Conservation (phyloP, 2,888 invertebrate genomes). For the Metopia argyrocephala region DNA sequence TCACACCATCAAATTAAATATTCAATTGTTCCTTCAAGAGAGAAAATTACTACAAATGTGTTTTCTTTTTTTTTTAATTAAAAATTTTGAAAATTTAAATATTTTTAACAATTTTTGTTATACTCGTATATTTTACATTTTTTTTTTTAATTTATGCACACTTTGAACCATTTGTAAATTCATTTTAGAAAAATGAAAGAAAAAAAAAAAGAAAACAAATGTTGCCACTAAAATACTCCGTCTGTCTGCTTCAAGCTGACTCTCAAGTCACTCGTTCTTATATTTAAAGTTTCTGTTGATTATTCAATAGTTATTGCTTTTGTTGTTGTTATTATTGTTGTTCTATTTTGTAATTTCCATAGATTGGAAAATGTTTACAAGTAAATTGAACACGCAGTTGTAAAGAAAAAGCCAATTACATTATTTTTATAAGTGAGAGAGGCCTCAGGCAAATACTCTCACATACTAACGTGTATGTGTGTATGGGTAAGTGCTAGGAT, state of each 20-base stretch:
- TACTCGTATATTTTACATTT: background rate
- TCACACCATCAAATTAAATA: no score
- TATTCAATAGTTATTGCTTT: background rate
- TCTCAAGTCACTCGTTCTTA: background rate
- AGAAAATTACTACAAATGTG: no score
- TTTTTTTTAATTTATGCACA: constrained; percentile 48
- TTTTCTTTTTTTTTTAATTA: no score
- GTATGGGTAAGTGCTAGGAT: constrained; percentile 2
- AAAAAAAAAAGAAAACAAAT: constrained; percentile 34
- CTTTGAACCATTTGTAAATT: background rate
- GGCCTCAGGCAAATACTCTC: background rate
- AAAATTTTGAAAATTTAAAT: constrained; percentile 35
- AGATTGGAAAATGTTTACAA: constrained; percentile 33
- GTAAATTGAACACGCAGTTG: constrained; percentile 32
- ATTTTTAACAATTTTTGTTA: constrained; percentile 10
- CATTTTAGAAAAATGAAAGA: background rate
- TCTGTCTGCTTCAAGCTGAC: background rate
- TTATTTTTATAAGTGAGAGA: constrained; percentile 31
- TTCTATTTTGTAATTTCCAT: constrained; percentile 31
- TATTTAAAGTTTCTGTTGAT: background rate
- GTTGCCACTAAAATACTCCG: constrained; percentile 26
- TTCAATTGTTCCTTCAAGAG: no score
- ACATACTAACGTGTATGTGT: background rate
- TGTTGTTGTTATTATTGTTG: constrained; percentile 8
- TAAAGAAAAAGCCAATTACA: constrained; percentile 61